Base-by-base conservation (phyloP, 2,797 vertebrate genomes). In the Nyctalus aviator region DNA sequence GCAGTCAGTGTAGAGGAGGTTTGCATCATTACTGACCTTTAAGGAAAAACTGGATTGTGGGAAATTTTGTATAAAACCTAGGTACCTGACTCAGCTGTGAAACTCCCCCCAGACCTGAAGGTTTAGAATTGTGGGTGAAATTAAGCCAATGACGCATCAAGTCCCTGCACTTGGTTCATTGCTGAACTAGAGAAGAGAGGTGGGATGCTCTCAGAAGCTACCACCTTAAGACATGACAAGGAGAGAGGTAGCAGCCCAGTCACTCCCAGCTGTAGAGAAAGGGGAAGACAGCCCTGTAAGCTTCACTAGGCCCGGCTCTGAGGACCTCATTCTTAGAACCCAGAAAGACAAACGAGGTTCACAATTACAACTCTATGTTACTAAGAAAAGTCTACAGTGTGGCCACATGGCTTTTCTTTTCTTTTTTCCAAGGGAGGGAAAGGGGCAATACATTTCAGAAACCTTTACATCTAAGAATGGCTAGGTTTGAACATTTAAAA, bases 51-150 rank as follows among this genome's bases (percentile, higher is more conserved):
- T 59, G 4, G 18, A 11, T 69, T 57, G 23, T 76, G 64, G 82
- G 83, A 91, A 84, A 95, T 53, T 93, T 69, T 84, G 4, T 41
- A 30, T 46, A 88, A 77, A 84, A 82, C 27, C 64, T 57, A 13
- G 53, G 20, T 73, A 53, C 12, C n/a, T 92, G 69, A 84, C 27
- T 92, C 37, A 21, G 8, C 46, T 66, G 48, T 77, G 55, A 91
- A 90, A 88, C 44, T 66, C 62, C 8, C 8, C 71, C 21, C 30
- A 64, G 25, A 3, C 46, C 66, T 82, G n/a, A 71, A 64, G 77
- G 75, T 64, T 77, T 84, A 71, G 59, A 84, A 78, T 41, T 84
- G 35, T 88, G 25, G 57, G 75, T 94, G 64, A 93, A 94, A 86
- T 48, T 7, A 88, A 91, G 41, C 32, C 64, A 59, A 21, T 84